Conservation (phyloP, 2,113 vertebrate genomes). For the Pogona vitticeps region DNA sequence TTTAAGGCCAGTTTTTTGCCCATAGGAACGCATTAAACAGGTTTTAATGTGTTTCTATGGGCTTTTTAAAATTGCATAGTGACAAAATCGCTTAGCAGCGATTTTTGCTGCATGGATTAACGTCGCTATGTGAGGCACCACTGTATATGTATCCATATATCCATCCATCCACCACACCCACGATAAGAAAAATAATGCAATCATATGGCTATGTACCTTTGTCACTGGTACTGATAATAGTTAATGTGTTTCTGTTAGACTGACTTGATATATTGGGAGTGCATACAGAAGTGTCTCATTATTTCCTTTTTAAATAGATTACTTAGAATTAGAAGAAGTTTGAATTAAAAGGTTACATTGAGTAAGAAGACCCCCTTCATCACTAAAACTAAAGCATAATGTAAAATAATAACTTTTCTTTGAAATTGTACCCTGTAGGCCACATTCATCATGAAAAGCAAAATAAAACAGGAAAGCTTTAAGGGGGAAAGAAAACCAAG, state of each 20-base stretch:
- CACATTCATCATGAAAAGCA: slow-evolving; percentile 53
- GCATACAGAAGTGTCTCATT: slow-evolving; percentile 25
- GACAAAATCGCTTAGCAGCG: no score
- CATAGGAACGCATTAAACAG: no score
- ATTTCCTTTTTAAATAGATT: slow-evolving; percentile 53
- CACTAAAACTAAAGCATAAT: slow-evolving; percentile 48
- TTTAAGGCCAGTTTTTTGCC: no score
- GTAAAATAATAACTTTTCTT: slow-evolving; percentile 52
- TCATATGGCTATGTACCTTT: neutral
- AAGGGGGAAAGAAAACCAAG: slow-evolving; percentile 53
- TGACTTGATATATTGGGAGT: slow-evolving; percentile 27
- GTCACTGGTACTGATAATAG: slow-evolving; percentile 22
- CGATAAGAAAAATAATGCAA: neutral
- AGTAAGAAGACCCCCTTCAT: slow-evolving; percentile 49
- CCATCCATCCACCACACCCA: no score
- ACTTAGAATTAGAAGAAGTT: slow-evolving; percentile 46
- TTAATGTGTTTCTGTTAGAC: slow-evolving; percentile 4
- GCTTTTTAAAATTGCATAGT: no score
- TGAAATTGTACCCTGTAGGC: slow-evolving; percentile 56
- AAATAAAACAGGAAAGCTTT: slow-evolving; percentile 41
- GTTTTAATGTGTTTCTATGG: no score
- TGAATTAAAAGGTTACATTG: slow-evolving; percentile 32
- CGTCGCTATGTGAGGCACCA: no score
- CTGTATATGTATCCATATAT: no score
- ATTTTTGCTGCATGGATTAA: no score